These are phyloP conservation scores for Pocillopora verrucosa DNA, from an alignment of 64 coral and sea anemone species.

Conservation along the genomic window DNA sequence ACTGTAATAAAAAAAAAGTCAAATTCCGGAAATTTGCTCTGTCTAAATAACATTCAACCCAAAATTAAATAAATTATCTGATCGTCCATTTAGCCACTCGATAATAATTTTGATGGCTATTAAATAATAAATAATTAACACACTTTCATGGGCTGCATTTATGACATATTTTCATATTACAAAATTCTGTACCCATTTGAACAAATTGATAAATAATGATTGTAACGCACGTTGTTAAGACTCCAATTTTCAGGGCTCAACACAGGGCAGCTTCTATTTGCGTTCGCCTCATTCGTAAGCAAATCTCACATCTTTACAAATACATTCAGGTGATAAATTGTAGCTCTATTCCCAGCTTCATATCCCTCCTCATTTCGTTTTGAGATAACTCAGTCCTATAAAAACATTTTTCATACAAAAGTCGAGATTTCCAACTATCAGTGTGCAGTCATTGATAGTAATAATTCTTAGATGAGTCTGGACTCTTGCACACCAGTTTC, in stretches of 20 bases:
- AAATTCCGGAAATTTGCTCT: too few species aligned
- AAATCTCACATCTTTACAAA: background rate
- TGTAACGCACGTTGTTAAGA: background rate
- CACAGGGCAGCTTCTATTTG: background rate
- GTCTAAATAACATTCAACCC: too few species aligned
- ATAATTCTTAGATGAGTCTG: conserved; percentile 3
- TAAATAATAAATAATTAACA: background rate
- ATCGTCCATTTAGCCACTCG: background rate
- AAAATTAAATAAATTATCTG: too few species aligned
- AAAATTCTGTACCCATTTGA: background rate
- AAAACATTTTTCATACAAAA: background rate
- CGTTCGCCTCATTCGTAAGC: background rate
- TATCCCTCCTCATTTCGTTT: background rate
- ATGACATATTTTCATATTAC: background rate
- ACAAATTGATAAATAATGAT: background rate
- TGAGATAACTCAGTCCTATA: background rate
- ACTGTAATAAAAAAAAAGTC: too few species aligned
- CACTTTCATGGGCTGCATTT: background rate
- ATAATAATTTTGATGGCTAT: background rate
- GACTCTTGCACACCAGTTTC: conserved; percentile 11
- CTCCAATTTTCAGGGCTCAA: background rate
- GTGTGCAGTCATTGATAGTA: background rate
- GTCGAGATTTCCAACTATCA: background rate
- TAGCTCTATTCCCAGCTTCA: background rate
- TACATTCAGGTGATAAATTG: background rate